Base-by-base conservation (phyloP, 2,888 invertebrate species). In the Drosophila formosana region DNA sequence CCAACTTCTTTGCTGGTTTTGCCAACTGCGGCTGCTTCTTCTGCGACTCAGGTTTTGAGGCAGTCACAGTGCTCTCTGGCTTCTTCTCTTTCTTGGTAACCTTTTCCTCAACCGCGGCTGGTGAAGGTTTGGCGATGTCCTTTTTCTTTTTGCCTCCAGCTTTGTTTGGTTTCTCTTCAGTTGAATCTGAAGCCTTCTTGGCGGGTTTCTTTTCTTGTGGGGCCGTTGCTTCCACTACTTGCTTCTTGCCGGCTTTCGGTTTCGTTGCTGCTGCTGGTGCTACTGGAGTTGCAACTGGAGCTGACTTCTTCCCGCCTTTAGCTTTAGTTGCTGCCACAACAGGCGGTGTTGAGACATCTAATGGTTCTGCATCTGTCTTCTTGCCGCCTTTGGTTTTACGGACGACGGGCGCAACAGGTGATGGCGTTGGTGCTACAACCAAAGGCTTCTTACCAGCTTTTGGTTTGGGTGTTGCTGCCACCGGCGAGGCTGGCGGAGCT, bases 391-490 rank as follows among this genome's bases (percentile, higher is more conserved):
- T 47, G 0, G 39, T 2, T 30, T 41, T 39, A 23, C 37, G 37
- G n/a, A 46, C 11, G 1, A 51, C 45, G 30, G 49, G 7, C 4
- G 56, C n/a, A 26, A 39, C 60, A 1, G 83, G 82, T 3, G 86
- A 82, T 18, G 57, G 58, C 1, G 77, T 65, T 0, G 84, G 79
- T 1, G 86, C 84, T 43, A 78, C 45, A 4, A 80, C 41, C 53
- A 82, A 41, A 0, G 78, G 67, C 8, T 46, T 69, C n/a, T 74
- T 78, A 4, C 45, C 67, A 3, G 53, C 50, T 39, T 56, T 50
- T 6, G 13, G 26, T 37, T 63, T 68, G 8, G 55, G 45, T 2
- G 13, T 45, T 3, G 43, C n/a, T 45, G 43, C 23, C 8, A 53
- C 28, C 18, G 52, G 39, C 9, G 52, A 39, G n/a, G 13, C 8